A percentile compares a stretch with the other conserved stretches of the same genome.
These are phyloP conservation scores for Linnaemya tessellans DNA, from an alignment of 2,888 invertebrate genomes.

Conservation along the genomic window DNA sequence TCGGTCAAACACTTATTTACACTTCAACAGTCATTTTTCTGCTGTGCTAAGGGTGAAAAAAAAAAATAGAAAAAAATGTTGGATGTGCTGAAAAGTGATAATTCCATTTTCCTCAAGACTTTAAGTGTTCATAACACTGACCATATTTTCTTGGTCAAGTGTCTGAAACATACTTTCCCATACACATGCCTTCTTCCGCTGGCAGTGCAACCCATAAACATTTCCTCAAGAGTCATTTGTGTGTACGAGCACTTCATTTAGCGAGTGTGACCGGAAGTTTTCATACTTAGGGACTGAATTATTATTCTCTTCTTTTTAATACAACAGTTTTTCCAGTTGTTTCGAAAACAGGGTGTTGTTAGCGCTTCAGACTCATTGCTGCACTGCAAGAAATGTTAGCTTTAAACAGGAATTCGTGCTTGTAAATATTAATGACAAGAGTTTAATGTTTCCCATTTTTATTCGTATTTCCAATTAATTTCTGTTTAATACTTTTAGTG, in stretches of 20 bases:
- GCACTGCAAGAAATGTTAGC: not conserved
- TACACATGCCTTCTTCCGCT: not conserved
- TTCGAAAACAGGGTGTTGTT: not conserved
- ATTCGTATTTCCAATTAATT: too few species aligned
- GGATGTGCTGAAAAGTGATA: constrained; percentile 63
- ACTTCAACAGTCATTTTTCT: constrained; percentile 57
- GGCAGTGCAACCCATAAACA: not conserved
- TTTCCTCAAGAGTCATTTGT: constrained; percentile 32
- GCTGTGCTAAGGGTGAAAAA: constrained; percentile 24
- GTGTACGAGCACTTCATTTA: constrained; percentile 48
- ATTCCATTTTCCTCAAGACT: constrained; percentile 49
- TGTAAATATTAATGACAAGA: too few species aligned
- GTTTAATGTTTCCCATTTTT: too few species aligned
- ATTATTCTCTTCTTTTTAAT: constrained; percentile 30
- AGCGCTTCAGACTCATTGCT: too few species aligned
- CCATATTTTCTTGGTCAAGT: constrained; percentile 71
- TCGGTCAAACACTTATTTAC: constrained; percentile 57
- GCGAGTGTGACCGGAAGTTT: constrained; percentile 34
- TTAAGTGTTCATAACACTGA: constrained; percentile 66
- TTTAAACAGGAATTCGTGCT: not conserved
- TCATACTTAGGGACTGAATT: constrained; percentile 55
- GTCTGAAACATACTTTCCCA: constrained; percentile 24
- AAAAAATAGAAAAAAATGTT: constrained; percentile 51
- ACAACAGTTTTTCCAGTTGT: constrained; percentile 13
- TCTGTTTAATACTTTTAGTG: too few species aligned